Evolutionary conservation across 1,140 invertebrate species (phyloP), one percentile per base, ranked within the genome.

Genomic region (Leptinotarsa undecemlineata): DNA sequence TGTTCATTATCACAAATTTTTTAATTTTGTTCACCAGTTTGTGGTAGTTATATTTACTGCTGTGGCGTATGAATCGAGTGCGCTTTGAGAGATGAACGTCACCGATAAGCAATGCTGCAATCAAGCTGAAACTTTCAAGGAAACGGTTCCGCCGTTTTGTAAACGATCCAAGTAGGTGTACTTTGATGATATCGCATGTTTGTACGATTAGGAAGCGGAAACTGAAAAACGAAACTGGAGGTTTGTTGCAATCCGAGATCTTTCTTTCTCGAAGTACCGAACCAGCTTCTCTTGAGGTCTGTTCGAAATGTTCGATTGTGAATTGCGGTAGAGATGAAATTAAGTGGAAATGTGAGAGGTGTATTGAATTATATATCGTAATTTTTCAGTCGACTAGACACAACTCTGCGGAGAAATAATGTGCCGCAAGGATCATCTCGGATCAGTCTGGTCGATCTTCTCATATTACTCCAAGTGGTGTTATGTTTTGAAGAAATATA

Each of bases 191-290:
- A 57, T 57, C 51, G 51, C 51, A 17, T 57, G 51, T 57, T 57
- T 57, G 51, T 57, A 57, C 51, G 51, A 57, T 57, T 57, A 57
- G 51, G 51, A 57, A 57, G 51, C 51, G 51, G 51, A 57, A 57
- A 19, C 51, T 57, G 51, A 57, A 57, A 57, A 57, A 57, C 51
- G 51, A 57, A 57, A 57, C 51, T 57, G n/a, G 51, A 57, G 51
- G 51, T 57, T 57, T 57, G n/a, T 57, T 57, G 51, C 51, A 57
- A 57, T 57, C 51, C 15, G 51, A 57, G 51, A 57, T 57, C 51
- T 57, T 42, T 42, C 51, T 8, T 19, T 57, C 51, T 57, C n/a
- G n/a, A 57, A 57, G 1, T 0, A 6, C 6, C n/a, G n/a, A 17
- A 57, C 51, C 51, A 57, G 51, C 17, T 17, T n/a, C 51, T 42